These are phyloP conservation scores for Spongia lamella DNA, from an alignment of 37 sponge, comb jelly and placozoan species.

Conservation along the genomic window DNA sequence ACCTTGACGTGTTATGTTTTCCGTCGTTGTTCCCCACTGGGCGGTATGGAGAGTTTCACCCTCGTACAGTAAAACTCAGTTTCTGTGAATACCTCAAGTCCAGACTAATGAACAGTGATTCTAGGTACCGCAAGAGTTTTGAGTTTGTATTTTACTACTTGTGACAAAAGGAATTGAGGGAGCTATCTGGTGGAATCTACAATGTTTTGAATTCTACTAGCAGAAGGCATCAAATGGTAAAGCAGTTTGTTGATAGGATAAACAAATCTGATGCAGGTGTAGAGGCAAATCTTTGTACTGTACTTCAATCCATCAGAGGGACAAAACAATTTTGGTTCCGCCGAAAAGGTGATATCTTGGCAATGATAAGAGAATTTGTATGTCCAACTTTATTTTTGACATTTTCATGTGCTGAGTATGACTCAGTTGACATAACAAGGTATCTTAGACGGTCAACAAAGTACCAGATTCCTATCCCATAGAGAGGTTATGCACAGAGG, in stretches of 20 bases:
- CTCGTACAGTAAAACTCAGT: slow-evolving; percentile 20
- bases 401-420: no score
- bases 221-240: no score
- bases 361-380: slow-evolving; percentile 56
- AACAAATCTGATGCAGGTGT: slow-evolving; percentile 1
- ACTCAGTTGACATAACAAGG: slow-evolving; percentile 3
- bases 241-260: no score
- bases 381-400: slow-evolving; percentile 43
- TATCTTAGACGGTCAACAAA: slow-evolving; percentile 36
- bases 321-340: slow-evolving; percentile 49
- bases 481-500: slow-evolving; percentile 53
- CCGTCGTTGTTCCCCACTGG: no score
- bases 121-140: no score
- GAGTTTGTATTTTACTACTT: no score
- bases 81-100: slow-evolving; percentile 46
- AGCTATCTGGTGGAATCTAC: no score
- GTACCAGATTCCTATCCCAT: slow-evolving; percentile 6
- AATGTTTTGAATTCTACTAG: no score
- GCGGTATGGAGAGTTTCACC: no score
- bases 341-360: slow-evolving; percentile 23
- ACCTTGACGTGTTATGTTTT: no score
- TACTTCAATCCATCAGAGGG: slow-evolving; percentile 45
- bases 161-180: no score
- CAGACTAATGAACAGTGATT: slow-evolving; percentile 49
- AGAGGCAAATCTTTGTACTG: slow-evolving; percentile 8